Evolutionary conservation across 2,113 vertebrate genomes (phyloP), one percentile per base, ranked within the genome.

Genomic region (Chloebia gouldiae): DNA sequence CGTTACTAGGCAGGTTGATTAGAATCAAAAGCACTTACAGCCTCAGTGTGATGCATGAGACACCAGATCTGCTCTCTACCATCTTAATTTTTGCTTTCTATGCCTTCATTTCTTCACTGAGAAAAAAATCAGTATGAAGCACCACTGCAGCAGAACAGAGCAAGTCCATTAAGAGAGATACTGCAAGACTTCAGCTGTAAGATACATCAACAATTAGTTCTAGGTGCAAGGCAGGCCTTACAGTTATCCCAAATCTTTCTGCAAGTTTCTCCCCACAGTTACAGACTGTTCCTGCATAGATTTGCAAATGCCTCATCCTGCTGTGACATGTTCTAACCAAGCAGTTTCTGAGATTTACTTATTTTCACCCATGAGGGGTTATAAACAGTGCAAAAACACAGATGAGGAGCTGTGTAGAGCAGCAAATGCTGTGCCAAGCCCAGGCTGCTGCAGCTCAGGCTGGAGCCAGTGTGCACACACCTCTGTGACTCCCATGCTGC

Each of bases 401-500:
- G 35, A 57, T 3, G 10, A 49, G 37, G 35, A 65, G 31, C 31
- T 49, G 37, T 68, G 81, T 31, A 77, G 79, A 56, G 25, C 61
- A 60, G 44, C 42, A 71, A 59, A 50, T 7, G 31, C 69, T 25
- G 47, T 15, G 65, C 39, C 17, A 54, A 93, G 56, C 50, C 50
- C 13, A n/a, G 35, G 79, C 31, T 42, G 60, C 86, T 40, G 47
- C 75, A 61, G 45, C 47, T 15, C 2, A 7, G 82, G 60, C 82
- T 80, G 83, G 65, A 70, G 30, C 60, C 6, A 18, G 39, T 3
- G n/a, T 33, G 73, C 27, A 53, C 30, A 19, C 2, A 1, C 49
- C 25, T 77, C 61, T 2, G 5, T 3, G 49, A 64, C 4, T 73
- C 31, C 30, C 24, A 5, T 2, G 2, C 31, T 4, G 2, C 59